phyloP scores from a whole-genome alignment of 2,113 vertebrate genomes.

The Rhipidura dahli region DNA sequence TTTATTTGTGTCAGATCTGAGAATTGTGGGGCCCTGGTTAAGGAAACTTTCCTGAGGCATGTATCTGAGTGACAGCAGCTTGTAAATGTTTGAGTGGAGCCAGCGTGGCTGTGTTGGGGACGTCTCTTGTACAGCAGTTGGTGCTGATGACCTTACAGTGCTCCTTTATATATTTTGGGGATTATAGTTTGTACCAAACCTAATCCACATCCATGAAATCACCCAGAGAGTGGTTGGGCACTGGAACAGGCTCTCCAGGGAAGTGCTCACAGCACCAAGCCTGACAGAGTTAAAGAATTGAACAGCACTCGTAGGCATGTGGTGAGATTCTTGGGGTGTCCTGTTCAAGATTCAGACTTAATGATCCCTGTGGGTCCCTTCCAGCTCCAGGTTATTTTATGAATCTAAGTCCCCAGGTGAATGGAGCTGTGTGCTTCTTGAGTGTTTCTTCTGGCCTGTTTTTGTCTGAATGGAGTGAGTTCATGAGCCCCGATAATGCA shows the following conservation, averaged over 20 bases:
- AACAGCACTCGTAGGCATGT: not conserved
- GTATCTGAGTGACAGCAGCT: not conserved
- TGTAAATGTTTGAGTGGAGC: not conserved
- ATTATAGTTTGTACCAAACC: not conserved
- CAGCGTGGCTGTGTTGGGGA: rapidly evolving
- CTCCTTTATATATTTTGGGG: not conserved
- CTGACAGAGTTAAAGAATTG: not conserved
- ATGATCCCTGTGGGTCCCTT: not conserved
- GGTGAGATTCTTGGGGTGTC: not conserved
- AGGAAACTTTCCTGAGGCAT: not conserved
- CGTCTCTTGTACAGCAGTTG: not conserved
- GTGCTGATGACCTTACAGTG: not conserved
- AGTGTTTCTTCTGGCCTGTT: not conserved
- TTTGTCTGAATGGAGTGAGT: not conserved
- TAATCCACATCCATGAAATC: not conserved
- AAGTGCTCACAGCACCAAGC: not conserved
- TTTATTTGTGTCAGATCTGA: not conserved
- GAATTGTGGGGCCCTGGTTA: not conserved
- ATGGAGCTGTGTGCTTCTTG: not conserved
- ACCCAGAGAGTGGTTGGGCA: not conserved
- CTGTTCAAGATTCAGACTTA: not conserved
- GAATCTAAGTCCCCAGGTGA: not conserved
- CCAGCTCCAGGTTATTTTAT: not conserved
- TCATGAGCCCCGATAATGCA: not conserved
- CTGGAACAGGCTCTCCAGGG: not conserved